phyloP scores from a whole-genome alignment of 2,113 vertebrate species.

The Spea multiplicata region DNA sequence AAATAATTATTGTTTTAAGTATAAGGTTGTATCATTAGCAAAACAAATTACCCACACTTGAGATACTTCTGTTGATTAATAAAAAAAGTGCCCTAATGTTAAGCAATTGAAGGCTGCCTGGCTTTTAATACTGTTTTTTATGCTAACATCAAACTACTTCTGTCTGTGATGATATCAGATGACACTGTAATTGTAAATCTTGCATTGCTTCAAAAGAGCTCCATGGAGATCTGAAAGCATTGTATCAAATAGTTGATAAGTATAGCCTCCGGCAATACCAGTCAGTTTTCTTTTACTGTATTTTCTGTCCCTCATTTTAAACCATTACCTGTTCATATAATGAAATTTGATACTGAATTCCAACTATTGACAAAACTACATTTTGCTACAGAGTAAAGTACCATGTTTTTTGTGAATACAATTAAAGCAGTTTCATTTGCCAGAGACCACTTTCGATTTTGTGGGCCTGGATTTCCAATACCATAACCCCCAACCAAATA shows the following conservation, averaged over 20 bases:
- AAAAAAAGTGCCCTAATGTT: neutral
- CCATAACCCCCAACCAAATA: too few species aligned
- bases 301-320: neutral
- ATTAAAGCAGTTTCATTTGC: too few species aligned
- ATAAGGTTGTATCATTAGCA: neutral
- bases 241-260: conserved; percentile 8
- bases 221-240: neutral
- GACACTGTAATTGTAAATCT: conserved; percentile 19
- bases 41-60: neutral
- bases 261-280: conserved; percentile 3
- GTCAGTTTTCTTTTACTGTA: neutral
- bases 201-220: conserved; percentile 18
- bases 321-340: neutral
- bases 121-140: neutral
- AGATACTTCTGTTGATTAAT: conserved; percentile 3
- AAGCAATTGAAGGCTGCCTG: neutral
- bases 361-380: too few species aligned
- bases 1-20: neutral
- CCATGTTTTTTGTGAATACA: too few species aligned
- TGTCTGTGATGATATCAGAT: conserved; percentile 9
- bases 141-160: neutral
- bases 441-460: too few species aligned
- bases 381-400: too few species aligned
- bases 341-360: too few species aligned
- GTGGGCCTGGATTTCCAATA: too few species aligned